Conservation (phyloP, 2,888 invertebrate species). For the Sarcophaga variegata region DNA sequence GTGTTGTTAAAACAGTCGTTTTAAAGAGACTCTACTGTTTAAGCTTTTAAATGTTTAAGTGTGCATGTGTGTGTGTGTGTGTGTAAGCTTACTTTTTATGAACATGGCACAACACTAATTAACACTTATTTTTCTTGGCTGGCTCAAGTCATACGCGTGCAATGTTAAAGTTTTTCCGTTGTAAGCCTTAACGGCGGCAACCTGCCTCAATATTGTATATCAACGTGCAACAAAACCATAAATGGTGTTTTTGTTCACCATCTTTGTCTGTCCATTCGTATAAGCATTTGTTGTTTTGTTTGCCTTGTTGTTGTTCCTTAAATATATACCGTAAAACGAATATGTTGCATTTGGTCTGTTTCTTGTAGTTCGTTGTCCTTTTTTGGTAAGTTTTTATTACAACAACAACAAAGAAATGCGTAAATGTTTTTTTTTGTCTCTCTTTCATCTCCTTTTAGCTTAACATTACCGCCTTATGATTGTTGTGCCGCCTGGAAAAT, state of each 20-base stretch:
- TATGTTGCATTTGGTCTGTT: background rate
- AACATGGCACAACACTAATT: constrained; percentile 68
- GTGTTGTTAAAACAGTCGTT: background rate
- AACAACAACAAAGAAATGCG: constrained; percentile 52
- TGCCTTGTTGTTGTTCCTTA: background rate
- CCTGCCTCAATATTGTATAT: constrained; percentile 60
- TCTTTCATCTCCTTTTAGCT: constrained; percentile 21
- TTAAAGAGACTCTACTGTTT: background rate
- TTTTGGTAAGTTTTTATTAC: constrained; percentile 63
- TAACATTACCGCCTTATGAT: constrained; percentile 57
- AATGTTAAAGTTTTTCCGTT: constrained; percentile 44
- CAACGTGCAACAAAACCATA: constrained; percentile 52
- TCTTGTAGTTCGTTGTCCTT: constrained; percentile 63
- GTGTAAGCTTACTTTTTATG: constrained; percentile 42
- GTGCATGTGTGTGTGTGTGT: constrained; percentile 17
- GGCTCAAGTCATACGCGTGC: constrained; percentile 68
- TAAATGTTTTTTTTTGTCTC: constrained; percentile 42
- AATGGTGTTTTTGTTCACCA: constrained; percentile 51
- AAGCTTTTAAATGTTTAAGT: background rate
- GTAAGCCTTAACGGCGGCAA: constrained; percentile 44
- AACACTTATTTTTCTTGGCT: constrained; percentile 63
- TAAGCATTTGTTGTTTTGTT: background rate
- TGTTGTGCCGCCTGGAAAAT: constrained; percentile 60
- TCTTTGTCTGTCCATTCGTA: constrained; percentile 19
- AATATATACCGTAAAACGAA: background rate